Evolutionary conservation across 1,140 invertebrate species (phyloP), one percentile per base, ranked within the genome.

Genomic region (Cydia fagiglandana): DNA sequence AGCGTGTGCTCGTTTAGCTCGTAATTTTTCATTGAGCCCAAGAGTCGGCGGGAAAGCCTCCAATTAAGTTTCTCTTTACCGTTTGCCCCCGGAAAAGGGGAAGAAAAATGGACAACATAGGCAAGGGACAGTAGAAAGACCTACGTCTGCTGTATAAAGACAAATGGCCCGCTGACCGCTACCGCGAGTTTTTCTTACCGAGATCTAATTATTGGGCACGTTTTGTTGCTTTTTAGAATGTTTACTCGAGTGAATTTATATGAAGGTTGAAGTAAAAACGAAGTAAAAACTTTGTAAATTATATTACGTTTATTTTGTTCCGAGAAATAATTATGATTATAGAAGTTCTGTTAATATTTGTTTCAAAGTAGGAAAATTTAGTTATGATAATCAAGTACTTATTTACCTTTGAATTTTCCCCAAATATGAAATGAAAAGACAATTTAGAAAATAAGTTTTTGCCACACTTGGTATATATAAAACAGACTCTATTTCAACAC

Each of bases 1-100:
- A 83, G 87, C 86, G 88, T 89, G 84, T 86, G 83, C 89, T 90
- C 88, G 88, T 90, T 91, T 91, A 86, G 79, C 88, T 89, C 88
- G 88, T 92, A 91, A 92, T 92, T 91, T 92, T 91, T 92, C 91
- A 92, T 92, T 92, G 91, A 91, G 90, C 84, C 88, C 80, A 85
- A 88, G 86, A 89, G 86, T 88, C 85, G 86, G 81, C 83, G 83
- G 85, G 79, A 87, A 90, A 88, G 86, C 89, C 91, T 89, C 87
- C 91, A 92, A 92, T 92, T 92, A 92, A 92, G 91, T 90, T 91
- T 90, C 91, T 92, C 89, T 77, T 75, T 74, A 76, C 77, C 75
- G 75, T 78, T 77, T 77, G 73, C 73, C 74, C 75, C 66, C 53
- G 30, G 70, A 70, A 76, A 75, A 50, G 73, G 41, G 17, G 75